Conservation (phyloP, 2,797 vertebrate species). For the Sebastes ruberrimus region DNA sequence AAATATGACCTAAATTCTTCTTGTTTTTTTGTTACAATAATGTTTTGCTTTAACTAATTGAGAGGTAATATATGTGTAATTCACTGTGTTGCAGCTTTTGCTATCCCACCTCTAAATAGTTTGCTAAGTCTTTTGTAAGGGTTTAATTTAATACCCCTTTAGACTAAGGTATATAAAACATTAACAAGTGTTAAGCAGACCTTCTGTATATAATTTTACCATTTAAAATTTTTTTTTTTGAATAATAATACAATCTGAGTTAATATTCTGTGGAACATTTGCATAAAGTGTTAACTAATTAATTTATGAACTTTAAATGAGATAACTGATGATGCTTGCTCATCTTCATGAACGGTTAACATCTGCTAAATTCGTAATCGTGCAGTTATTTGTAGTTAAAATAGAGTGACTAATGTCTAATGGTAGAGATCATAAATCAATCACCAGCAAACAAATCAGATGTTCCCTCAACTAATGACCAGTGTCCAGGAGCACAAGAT, state of each 20-base stretch:
- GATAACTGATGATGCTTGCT: not conserved
- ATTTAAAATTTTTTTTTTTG: no score
- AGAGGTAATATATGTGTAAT: not conserved
- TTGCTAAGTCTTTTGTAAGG: not conserved
- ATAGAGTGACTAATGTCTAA: not conserved
- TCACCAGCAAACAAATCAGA: not conserved
- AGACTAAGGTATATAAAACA: not conserved
- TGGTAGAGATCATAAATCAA: not conserved
- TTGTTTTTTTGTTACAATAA: not conserved
- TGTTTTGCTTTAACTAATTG: not conserved
- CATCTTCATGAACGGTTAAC: not conserved
- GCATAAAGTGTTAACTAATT: not conserved
- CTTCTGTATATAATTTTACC: not conserved
- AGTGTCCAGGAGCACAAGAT: not conserved
- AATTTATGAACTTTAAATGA: not conserved
- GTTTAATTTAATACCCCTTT: not conserved
- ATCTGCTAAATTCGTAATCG: not conserved
- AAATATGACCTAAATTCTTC: not conserved
- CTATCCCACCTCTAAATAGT: not conserved
- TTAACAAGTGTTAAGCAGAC: not conserved
- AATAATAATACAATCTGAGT: not conserved
- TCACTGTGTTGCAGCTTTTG: not conserved
- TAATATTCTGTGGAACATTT: not conserved
- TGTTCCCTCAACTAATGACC: not conserved
- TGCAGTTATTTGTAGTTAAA: not conserved